Evolutionary conservation across 92 coral and sea anemone species (phyloP), one percentile per base, ranked within the genome.

Genomic region (Epizoanthus illoricatus): DNA sequence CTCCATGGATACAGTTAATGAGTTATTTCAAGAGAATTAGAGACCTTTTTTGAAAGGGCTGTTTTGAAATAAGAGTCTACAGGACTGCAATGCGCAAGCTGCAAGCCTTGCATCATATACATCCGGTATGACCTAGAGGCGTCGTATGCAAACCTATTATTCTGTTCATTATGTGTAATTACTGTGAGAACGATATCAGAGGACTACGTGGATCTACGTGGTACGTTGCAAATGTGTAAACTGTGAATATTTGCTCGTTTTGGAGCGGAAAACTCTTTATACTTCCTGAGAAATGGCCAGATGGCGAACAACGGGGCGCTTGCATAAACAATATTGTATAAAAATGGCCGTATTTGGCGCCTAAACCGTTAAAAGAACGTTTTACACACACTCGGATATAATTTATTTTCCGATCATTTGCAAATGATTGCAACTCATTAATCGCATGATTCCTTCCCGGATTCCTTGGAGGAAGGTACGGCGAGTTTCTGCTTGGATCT

Each of bases 381-480:
- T 52, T 52, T 74, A 58, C 39, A 19, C 15, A 16, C 64, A 2
- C 21, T 43, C n/a, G 18, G 65, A 63, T 58, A 70, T 43, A 43
- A 78, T 42, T 47, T 78, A 41, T 6, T 78, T 58, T 36, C 17
- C 39, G 60, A 78, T 62, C 82, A 78, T 78, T 63, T 20, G 65
- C 71, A 42, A 42, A 78, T 78, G 82, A 78, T 28, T 43, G 33
- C 16, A 15, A 42, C 43, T 39, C 41, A 64, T 15, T 78, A 52
- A 64, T 78, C 71, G 71, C 24, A 71, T 49, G 76, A 41, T 41
- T 58, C 40, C 36, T 28, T 28, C 36, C 36, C 36, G 28, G 49
- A 19, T 76, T 78, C 82, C 82, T 21, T 78, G 82, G 82, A 63
- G 82, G 82, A 78, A 78, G 60, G 18, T 64, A 62, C 82, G 82